Base-by-base conservation (phyloP, 1,140 invertebrate species). In the Anagrus nilaparvatae region DNA sequence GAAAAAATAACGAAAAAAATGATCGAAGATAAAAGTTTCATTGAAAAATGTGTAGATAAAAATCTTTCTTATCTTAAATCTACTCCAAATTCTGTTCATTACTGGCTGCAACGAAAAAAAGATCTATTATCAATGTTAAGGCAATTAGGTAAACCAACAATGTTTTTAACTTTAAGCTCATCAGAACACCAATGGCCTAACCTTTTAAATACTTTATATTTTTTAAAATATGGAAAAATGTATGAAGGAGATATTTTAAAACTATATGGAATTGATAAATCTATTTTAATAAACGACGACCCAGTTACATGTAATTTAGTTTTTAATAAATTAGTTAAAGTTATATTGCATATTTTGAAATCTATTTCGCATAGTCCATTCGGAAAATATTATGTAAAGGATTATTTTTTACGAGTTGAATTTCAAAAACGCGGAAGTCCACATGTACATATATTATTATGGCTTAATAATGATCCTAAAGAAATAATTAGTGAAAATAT, bases 301-400 rank as follows among this genome's bases (percentile, higher is more conserved):
- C 54, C 66, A 6, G 60, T 66, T 18, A 67, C 60, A 3, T 69
- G 64, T 45, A 56, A 51, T 34, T 57, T 61, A 8, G 55, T 64
- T 40, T 65, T 63, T 32, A 56, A 64, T 40, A 63, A 60, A 50
- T 50, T 54, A 27, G 49, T 63, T 7, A 52, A n/a, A n/a, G n/a
- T n/a, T n/a, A n/a, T n/a, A n/a, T n/a, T n/a, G n/a, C n/a, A n/a
- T 6, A 36, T 46, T 27, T 43, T 52, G n/a, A 23, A 49, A 46
- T 38, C 33, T 9, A 38, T 40, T 38, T 41, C 30, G 46, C 19
- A 31, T 21, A 48, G 36, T 47, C 50, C 52, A 10, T 60, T 59
- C 27, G 33, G 42, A 17, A 37, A 50, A 43, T 51, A 55, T 44
- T 46, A 5, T 7, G n/a, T n/a, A n/a, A n/a, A n/a, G n/a, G n/a